Evolutionary conservation across 2,113 vertebrate species (phyloP).

Genomic region (Asarcornis scutulata): DNA sequence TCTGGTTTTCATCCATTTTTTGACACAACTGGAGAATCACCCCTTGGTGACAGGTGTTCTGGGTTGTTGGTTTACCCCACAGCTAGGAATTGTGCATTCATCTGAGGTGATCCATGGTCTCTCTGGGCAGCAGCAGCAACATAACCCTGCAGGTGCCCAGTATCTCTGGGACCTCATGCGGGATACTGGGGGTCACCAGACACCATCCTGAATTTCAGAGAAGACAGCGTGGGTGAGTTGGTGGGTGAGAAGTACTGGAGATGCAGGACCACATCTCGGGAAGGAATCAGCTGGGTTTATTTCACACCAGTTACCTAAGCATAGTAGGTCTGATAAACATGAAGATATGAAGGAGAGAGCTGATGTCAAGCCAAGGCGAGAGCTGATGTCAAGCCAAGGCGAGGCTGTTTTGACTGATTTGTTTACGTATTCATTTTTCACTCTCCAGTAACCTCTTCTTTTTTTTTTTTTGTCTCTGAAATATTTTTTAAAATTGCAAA

Average conservation of each 20-base stretch:
- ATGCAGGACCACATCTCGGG: fast-evolving
- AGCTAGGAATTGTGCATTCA: fast-evolving
- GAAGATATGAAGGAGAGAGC: background rate
- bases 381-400: background rate
- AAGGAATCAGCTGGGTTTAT: background rate
- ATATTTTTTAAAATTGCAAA: background rate
- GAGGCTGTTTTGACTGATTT: constrained; percentile 30
- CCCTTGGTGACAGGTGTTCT: background rate
- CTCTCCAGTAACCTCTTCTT: constrained; percentile 1
- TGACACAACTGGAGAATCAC: background rate
- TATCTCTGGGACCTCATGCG: background rate
- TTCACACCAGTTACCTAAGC: background rate
- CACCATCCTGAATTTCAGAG: background rate
- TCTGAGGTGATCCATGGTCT: background rate
- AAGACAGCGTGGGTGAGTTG: background rate
- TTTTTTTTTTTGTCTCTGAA: background rate
- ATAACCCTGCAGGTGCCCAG: background rate
- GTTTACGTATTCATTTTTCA: constrained; percentile 42
- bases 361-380: background rate
- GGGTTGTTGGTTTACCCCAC: background rate
- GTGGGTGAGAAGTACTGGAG: background rate
- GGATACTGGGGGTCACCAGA: background rate
- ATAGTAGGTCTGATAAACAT: background rate
- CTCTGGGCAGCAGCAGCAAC: background rate
- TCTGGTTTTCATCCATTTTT: background rate